Evolutionary conservation across 2,797 vertebrate genomes (phyloP).

Genomic region (Xiphorhynchus erythropygius): DNA sequence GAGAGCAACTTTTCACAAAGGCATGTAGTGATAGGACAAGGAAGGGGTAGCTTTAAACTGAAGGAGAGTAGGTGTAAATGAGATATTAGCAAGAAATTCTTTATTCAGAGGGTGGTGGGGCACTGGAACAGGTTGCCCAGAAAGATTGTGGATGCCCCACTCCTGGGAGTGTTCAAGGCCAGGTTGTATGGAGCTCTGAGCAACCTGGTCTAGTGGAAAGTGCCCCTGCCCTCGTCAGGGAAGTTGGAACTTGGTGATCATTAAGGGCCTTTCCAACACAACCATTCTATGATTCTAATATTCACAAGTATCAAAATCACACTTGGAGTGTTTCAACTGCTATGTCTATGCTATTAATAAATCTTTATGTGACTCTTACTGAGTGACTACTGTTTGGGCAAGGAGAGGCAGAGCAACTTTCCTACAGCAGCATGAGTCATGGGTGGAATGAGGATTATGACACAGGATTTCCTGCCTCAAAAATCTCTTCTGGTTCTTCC

Average conservation of each 20-base stretch:
- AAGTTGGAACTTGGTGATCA: neutral
- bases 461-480: slow-evolving; percentile 35
- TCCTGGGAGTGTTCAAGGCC: neutral
- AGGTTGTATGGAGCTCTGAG: neutral
- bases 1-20: neutral
- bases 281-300: neutral
- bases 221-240: neutral
- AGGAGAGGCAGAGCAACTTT: neutral
- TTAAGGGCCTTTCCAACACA: neutral
- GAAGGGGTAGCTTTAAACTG: neutral
- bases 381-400: neutral
- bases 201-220: neutral
- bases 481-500: slow-evolving; percentile 32
- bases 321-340: neutral
- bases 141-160: neutral
- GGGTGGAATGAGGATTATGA: neutral
- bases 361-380: neutral
- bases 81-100: neutral
- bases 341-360: neutral
- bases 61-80: neutral
- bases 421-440: neutral
- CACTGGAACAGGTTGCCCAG: neutral
- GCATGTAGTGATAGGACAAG: neutral
- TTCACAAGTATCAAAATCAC: neutral
- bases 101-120: neutral